phyloP scores from a whole-genome alignment of 2,888 invertebrate species.

The Chesias legatella region DNA sequence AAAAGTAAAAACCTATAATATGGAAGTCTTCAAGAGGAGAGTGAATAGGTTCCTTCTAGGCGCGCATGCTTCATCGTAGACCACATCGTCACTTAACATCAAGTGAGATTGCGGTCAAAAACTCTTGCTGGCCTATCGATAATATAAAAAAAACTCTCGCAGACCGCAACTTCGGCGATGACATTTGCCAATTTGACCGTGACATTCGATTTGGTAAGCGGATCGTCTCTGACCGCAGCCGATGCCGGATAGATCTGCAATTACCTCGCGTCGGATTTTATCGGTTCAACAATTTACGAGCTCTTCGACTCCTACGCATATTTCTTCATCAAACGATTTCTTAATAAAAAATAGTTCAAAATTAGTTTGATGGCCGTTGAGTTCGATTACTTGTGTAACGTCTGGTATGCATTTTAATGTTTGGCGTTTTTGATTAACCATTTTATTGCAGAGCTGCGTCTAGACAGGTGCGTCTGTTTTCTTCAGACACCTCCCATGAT shows the following conservation, averaged over 20 bases:
- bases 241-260: slow-evolving; percentile 4
- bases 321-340: slow-evolving; percentile 17
- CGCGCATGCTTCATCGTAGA: too few species aligned
- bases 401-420: slow-evolving; percentile 36
- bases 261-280: slow-evolving; percentile 11
- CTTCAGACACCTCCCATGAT: slow-evolving; percentile 34
- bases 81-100: too few species aligned
- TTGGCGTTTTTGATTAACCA: slow-evolving; percentile 38
- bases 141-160: too few species aligned
- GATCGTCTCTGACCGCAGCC: slow-evolving; percentile 10
- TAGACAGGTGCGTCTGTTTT: slow-evolving; percentile 42
- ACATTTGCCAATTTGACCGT: slow-evolving; percentile 20
- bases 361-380: slow-evolving; percentile 23
- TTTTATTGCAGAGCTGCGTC: slow-evolving; percentile 33
- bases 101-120: too few species aligned
- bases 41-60: too few species aligned
- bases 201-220: slow-evolving; percentile 20
- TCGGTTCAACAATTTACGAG: slow-evolving; percentile 2
- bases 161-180: slow-evolving; percentile 15
- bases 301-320: slow-evolving; percentile 13
- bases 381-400: slow-evolving; percentile 28
- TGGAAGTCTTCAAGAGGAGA: too few species aligned
- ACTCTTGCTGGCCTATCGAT: too few species aligned
- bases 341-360: slow-evolving; percentile 21
- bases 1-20: too few species aligned